Percentiles rank a stretch among this genome's conserved stretches.
These are phyloP conservation scores for Clarias magur DNA, from an alignment of 2,113 vertebrate genomes.

Conservation along the genomic window DNA sequence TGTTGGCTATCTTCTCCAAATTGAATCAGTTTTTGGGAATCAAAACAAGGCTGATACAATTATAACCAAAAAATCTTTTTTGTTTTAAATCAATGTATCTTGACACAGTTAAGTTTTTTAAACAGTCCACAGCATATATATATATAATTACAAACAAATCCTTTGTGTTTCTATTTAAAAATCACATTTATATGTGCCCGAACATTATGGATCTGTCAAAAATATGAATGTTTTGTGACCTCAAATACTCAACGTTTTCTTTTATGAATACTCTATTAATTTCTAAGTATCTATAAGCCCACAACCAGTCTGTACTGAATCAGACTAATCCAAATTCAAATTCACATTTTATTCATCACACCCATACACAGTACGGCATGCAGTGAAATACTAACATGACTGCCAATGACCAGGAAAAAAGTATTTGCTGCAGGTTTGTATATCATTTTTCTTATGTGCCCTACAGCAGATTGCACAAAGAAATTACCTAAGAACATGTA, in stretches of 20 bases:
- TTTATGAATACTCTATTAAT: not conserved
- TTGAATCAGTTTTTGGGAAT: not conserved
- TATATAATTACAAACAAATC: not conserved
- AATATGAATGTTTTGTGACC: not conserved
- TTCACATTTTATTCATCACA: no score
- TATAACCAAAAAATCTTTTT: not conserved
- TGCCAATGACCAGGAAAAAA: no score
- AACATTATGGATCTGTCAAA: slow-evolving; percentile 15
- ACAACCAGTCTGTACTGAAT: not conserved
- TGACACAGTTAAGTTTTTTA: not conserved
- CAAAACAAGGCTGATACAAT: no score
- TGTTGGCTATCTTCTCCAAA: not conserved
- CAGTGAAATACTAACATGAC: no score
- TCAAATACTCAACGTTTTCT: not conserved
- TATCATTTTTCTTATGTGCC: not conserved
- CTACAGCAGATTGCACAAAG: slow-evolving; percentile 3
- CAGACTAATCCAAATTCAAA: not conserved
- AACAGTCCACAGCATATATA: not conserved
- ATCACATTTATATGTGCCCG: not conserved
- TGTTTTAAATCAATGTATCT: not conserved
- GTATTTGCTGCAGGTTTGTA: not conserved
- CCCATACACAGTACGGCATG: no score
- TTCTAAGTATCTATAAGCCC: not conserved
- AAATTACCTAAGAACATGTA: not conserved
- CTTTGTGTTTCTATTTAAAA: not conserved